Percentiles rank a stretch among this genome's conserved stretches.
phyloP scores from a whole-genome alignment of 2,797 vertebrate genomes.

The Chelonia mydas region DNA sequence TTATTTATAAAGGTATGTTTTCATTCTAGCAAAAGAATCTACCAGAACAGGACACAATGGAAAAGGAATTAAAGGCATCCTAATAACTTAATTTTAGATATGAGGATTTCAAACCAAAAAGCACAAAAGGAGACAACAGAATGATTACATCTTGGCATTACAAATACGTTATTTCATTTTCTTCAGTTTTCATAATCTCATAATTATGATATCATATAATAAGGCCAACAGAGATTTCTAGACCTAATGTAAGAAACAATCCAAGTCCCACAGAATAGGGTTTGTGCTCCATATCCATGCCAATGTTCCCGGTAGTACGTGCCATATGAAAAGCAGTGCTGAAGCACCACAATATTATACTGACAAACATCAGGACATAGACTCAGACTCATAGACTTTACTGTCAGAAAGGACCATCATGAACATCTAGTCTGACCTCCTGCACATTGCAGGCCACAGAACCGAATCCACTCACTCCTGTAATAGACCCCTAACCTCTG shows the following conservation, averaged over 20 bases:
- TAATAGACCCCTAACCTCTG: background rate
- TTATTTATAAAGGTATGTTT: slow-evolving; percentile 3
- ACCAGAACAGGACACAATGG: background rate
- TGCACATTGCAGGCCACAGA: background rate
- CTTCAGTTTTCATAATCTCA: background rate
- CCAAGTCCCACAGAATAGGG: background rate
- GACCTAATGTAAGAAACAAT: background rate
- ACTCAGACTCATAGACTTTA: no score
- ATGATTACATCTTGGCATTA: background rate
- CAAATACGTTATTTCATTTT: background rate
- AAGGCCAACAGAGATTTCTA: background rate
- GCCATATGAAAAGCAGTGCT: background rate
- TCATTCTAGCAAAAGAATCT: background rate
- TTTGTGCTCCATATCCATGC: background rate
- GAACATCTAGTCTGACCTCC: background rate
- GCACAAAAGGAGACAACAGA: background rate
- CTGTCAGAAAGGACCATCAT: background rate
- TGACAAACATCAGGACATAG: background rate
- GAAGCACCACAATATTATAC: background rate
- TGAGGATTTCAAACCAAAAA: background rate
- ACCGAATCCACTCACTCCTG: background rate
- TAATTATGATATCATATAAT: background rate
- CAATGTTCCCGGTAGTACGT: no score
- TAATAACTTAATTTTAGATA: background rate
- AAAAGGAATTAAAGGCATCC: background rate